A percentile compares a stretch with the other conserved stretches of the same genome.
phyloP scores from a whole-genome alignment of 2,888 invertebrate species.

The Amiota communis region DNA sequence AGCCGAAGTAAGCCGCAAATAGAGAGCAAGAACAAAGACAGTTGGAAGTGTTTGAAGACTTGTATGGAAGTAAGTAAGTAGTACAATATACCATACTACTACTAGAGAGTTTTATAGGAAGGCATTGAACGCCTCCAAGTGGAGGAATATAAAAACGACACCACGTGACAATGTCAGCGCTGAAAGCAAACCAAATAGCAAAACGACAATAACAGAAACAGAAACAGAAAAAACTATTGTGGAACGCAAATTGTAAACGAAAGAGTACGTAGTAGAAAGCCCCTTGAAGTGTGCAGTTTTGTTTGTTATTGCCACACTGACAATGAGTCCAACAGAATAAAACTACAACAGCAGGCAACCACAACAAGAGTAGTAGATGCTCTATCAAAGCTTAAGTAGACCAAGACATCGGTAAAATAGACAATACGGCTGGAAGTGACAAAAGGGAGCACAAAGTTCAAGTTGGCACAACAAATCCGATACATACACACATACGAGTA shows the following conservation, averaged over 20 bases:
- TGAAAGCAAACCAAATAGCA: neutral
- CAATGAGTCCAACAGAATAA: neutral
- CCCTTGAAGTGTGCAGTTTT: neutral
- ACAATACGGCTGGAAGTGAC: neutral
- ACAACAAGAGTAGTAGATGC: neutral
- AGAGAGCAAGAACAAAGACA: slow-evolving; percentile 2
- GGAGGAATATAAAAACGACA: slow-evolving; percentile 39
- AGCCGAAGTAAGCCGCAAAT: slow-evolving; percentile 24
- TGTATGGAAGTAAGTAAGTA: neutral
- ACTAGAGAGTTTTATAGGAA: no score
- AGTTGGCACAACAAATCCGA: neutral
- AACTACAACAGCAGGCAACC: neutral
- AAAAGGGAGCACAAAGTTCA: no score
- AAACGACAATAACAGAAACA: slow-evolving; percentile 4
- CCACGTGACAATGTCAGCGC: slow-evolving; percentile 63
- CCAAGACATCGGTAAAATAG: neutral
- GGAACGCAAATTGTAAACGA: neutral
- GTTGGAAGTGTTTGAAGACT: neutral
- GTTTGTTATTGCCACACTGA: slow-evolving; percentile 3
- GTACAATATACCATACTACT: no score
- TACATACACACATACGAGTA: neutral
- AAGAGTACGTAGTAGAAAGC: neutral
- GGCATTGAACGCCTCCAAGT: no score
- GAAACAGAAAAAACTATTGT: neutral
- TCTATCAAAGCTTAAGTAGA: slow-evolving; percentile 4